Conservation (phyloP, 1,140 invertebrate genomes). For the Hyles vespertilio region DNA sequence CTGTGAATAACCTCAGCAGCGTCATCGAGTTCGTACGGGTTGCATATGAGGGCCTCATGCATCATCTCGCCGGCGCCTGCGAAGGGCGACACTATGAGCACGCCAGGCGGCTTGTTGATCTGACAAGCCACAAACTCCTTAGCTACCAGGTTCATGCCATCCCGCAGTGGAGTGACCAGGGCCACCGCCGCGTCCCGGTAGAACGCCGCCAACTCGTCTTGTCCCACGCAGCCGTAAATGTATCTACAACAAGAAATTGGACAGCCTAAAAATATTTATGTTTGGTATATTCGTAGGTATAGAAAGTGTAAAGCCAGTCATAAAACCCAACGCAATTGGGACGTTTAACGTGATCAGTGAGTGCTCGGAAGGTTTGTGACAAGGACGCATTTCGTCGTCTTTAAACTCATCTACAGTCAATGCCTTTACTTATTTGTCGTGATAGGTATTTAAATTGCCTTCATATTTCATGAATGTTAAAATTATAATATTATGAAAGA, state of each 20-base stretch:
- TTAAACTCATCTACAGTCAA: no score
- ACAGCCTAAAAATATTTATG: not conserved
- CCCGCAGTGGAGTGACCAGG: slow-evolving; percentile 89
- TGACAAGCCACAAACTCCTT: slow-evolving; percentile 96
- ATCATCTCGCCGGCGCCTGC: slow-evolving; percentile 94
- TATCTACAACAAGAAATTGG: slow-evolving; percentile 71
- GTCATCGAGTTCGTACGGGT: slow-evolving; percentile 92
- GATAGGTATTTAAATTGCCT: slow-evolving; percentile 3
- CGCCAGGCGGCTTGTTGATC: slow-evolving; percentile 90
- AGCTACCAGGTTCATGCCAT: slow-evolving; percentile 96
- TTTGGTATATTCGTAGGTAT: not conserved
- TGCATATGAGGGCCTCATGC: slow-evolving; percentile 92
- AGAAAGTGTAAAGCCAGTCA: not conserved
- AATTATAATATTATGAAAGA: no score
- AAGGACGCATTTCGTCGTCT: no score
- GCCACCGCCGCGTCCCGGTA: slow-evolving; percentile 91
- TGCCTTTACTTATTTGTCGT: no score
- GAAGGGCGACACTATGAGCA: slow-evolving; percentile 92
- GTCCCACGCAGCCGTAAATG: slow-evolving; percentile 91
- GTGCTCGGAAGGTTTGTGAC: no score
- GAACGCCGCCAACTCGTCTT: slow-evolving; percentile 89
- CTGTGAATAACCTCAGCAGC: slow-evolving; percentile 91
- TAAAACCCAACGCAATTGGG: not conserved
- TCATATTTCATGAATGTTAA: no score
- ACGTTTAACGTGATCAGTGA: not conserved